Base-by-base conservation (phyloP, 1,140 invertebrate species). In the Drosophila novamexicana region DNA sequence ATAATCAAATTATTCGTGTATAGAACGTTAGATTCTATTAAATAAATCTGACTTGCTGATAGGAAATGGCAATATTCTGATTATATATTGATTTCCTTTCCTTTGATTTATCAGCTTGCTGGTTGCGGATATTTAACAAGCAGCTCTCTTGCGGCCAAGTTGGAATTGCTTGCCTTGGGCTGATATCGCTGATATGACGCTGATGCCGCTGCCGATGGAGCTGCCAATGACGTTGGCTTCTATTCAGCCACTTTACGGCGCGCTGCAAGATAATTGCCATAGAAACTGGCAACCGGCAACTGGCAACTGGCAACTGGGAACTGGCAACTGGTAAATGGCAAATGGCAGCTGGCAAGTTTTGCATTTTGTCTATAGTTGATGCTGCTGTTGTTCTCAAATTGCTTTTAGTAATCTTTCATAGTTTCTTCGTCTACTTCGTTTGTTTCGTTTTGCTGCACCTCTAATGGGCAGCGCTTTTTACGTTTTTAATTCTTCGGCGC, bases 391-490 rank as follows among this genome's bases (percentile, higher is more conserved):
- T 84, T 85, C 52, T 85, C 74, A 85, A 84, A 84, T 84, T 84
- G 75, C 81, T 84, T 84, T 84, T 81, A 75, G 81, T 79, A 81
- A 85, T 81, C 76, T 75, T 64, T 79, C 73, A 84, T 84, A 77
- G 42, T 80, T 80, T 69, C 29, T 18, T 39, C 37, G 7, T 50
- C 18, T 61, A 37, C 53, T 50, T 39, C 56, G 45, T 29, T 57
- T 42, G 7, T n/a, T 44, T 34, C 42, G 12, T 42, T 42, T 50
- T n/a, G 6, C 12, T 34, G 22, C 1, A 10, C 22, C 68, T 66
- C 65, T 37, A 79, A 70, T 75, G 77, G 70, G 54, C 57, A 3
- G 14, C 18, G 16, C 29, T 59, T 65, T 47, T 70, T 50, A 18
- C 14, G 8, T 42, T 70, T 54, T 44, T 65, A 32, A 36, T 29